Evolutionary conservation across 2,888 invertebrate species (phyloP).

Genomic region (Odontocolon sp.): DNA sequence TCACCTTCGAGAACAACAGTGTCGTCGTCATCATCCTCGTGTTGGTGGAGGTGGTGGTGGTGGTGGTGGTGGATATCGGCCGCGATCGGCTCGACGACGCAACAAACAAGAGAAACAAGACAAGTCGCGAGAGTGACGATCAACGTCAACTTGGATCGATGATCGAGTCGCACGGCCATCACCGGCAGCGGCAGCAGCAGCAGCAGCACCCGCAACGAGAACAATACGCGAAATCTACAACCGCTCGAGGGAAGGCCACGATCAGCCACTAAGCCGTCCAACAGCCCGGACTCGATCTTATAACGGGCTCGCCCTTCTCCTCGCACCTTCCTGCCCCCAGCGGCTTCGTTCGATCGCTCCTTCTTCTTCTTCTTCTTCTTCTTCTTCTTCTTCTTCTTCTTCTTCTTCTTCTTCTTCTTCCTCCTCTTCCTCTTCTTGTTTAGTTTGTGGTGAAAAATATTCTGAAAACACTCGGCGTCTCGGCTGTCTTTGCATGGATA

Average conservation of each 20-base stretch:
- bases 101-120: slow-evolving; percentile 29
- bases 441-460: background rate
- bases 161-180: slow-evolving; percentile 44
- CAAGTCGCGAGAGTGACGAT: slow-evolving; percentile 32
- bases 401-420: slow-evolving; percentile 32
- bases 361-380: slow-evolving; percentile 53
- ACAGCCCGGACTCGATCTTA: slow-evolving; percentile 82
- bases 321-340: slow-evolving; percentile 69
- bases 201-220: slow-evolving; percentile 10
- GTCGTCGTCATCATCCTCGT: slow-evolving; percentile 79
- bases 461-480: background rate
- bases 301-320: slow-evolving; percentile 83
- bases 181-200: slow-evolving; percentile 27
- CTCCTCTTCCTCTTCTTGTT: slow-evolving; percentile 16
- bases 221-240: too few species aligned
- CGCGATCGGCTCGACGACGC: slow-evolving; percentile 21
- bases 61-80: too few species aligned
- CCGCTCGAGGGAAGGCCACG: background rate
- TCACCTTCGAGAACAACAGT: slow-evolving; percentile 82
- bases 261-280: slow-evolving; percentile 82
- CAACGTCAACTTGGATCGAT: slow-evolving; percentile 34
- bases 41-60: too few species aligned
- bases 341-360: slow-evolving; percentile 62
- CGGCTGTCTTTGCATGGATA: background rate
- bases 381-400: slow-evolving; percentile 37